Evolutionary conservation across 2,888 invertebrate genomes (phyloP).

Genomic region (Parasteatoda lunata): DNA sequence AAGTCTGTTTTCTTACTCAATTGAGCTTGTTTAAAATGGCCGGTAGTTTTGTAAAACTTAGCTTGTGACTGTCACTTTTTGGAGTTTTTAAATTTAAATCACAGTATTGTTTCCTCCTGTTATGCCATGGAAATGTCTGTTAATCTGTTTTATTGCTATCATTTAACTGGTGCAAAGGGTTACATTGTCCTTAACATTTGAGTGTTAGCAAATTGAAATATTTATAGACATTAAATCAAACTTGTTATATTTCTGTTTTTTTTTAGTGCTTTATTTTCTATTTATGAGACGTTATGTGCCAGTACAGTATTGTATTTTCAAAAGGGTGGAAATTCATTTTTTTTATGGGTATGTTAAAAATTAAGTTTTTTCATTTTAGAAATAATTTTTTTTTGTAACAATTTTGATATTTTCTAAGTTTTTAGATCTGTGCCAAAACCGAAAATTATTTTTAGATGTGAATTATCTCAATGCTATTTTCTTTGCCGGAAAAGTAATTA

Average conservation of each 20-base stretch:
- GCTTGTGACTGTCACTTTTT: not conserved
- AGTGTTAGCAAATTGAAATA: conserved; percentile 36
- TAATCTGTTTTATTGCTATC: conserved; percentile 29
- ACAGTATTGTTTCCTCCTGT: conserved; percentile 32
- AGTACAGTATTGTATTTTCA: conserved; percentile 55
- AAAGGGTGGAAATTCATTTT: not conserved
- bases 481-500: no score
- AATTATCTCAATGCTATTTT: not conserved
- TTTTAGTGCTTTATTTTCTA: conserved; percentile 49
- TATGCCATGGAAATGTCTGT: not conserved
- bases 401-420: conserved; percentile 17
- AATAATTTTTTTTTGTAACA: not conserved
- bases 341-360: not conserved
- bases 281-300: conserved; percentile 53
- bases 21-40: conserved; percentile 48
- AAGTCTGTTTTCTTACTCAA: conserved; percentile 34
- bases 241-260: conserved; percentile 54
- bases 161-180: conserved; percentile 8
- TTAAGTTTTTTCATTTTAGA: not conserved
- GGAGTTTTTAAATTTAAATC: not conserved
- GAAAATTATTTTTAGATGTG: not conserved
- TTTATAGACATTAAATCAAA: conserved; percentile 54
- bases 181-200: conserved; percentile 18
- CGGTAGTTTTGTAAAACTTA: conserved; percentile 38
- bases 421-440: conserved; percentile 57